These are phyloP conservation scores for Sternarchorhynchus goeldii DNA, from an alignment of 2,797 vertebrate genomes.

Conservation along the genomic window DNA sequence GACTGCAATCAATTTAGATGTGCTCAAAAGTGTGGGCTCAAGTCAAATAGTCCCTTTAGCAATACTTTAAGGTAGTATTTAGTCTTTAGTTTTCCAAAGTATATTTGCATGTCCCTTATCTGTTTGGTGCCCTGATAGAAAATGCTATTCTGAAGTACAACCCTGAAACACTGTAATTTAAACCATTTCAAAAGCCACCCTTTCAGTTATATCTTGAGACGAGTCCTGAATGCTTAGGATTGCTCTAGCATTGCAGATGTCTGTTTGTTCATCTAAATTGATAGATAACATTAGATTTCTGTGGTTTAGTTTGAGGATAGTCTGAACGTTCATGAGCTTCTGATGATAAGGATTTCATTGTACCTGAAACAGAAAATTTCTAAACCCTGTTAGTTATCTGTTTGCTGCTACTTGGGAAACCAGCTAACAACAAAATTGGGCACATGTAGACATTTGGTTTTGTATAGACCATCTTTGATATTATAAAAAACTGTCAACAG, in stretches of 20 bases:
- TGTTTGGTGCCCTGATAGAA: slow-evolving; percentile 11
- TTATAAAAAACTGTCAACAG: too few species aligned
- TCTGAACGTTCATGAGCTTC: too few species aligned
- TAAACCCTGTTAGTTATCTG: too few species aligned
- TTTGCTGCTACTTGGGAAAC: too few species aligned
- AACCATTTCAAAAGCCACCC: background rate
- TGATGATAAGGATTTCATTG: background rate
- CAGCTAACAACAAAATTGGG: too few species aligned
- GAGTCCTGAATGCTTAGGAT: background rate
- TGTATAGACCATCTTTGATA: too few species aligned
- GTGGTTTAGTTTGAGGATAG: background rate
- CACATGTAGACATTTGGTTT: too few species aligned
- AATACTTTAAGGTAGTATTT: slow-evolving; percentile 23
- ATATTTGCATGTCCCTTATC: slow-evolving; percentile 2
- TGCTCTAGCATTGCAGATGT: background rate
- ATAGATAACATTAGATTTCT: background rate
- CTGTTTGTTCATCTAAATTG: background rate
- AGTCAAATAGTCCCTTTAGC: slow-evolving; percentile 5
- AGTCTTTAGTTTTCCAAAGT: slow-evolving; percentile 20
- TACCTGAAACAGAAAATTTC: too few species aligned
- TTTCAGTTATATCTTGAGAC: background rate
- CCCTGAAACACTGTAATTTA: background rate
- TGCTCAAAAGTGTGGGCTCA: background rate
- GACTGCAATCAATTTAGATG: background rate
- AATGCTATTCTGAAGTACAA: background rate